Evolutionary conservation across 2,888 invertebrate species (phyloP).

Genomic region (Asteroscopus sphinx): DNA sequence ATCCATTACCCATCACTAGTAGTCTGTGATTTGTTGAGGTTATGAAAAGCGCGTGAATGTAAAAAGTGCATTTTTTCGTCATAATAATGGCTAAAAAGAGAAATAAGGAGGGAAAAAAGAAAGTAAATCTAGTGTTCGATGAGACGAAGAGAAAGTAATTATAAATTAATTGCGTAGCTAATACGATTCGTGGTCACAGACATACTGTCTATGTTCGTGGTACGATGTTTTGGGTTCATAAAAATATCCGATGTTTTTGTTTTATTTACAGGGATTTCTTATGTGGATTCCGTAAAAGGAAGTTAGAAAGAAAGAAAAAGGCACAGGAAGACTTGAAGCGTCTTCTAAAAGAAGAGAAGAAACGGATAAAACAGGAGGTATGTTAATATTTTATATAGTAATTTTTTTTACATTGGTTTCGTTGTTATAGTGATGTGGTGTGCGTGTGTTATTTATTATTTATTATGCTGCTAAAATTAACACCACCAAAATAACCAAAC

Average conservation of each 20-base stretch:
- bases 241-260: slow-evolving; percentile 5
- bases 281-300: slow-evolving; percentile 95
- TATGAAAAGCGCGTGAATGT: slow-evolving; percentile 12
- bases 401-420: neutral
- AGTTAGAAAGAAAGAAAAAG: slow-evolving; percentile 93
- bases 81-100: slow-evolving; percentile 78
- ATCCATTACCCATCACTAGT: too few relatives aligned
- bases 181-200: too few relatives aligned
- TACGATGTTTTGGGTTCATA: neutral
- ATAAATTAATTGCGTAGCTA: slow-evolving; percentile 16
- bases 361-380: slow-evolving; percentile 93
- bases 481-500: too few relatives aligned
- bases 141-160: slow-evolving; percentile 82
- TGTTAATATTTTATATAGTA: neutral
- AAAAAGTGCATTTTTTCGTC: neutral
- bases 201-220: too few relatives aligned
- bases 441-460: too few relatives aligned
- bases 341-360: slow-evolving; percentile 93
- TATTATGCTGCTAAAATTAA: too few relatives aligned
- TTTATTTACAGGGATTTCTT: slow-evolving; percentile 92
- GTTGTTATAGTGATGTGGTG: neutral
- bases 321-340: slow-evolving; percentile 93
- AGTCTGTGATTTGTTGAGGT: too few relatives aligned
- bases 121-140: slow-evolving; percentile 82
- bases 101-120: slow-evolving; percentile 77